Conservation (phyloP, 2,113 vertebrate genomes). For the Ailuropoda melanoleuca region DNA sequence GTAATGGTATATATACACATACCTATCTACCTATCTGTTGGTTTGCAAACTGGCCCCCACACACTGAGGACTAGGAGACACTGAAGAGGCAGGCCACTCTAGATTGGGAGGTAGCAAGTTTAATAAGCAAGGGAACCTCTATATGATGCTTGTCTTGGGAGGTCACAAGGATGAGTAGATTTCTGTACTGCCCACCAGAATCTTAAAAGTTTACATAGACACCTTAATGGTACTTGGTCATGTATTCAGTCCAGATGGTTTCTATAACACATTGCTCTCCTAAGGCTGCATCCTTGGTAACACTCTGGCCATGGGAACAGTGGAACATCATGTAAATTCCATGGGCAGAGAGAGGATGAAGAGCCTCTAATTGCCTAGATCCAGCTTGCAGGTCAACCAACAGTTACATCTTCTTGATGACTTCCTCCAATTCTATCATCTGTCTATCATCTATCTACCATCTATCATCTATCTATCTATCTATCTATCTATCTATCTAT, state of each 20-base stretch:
- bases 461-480: background rate
- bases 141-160: background rate
- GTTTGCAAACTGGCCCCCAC: background rate
- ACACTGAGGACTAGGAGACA: background rate
- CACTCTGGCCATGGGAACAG: fast-evolving
- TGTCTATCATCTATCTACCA: background rate
- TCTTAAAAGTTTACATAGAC: background rate
- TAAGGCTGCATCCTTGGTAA: background rate
- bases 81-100: background rate
- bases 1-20: background rate
- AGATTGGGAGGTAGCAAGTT: background rate
- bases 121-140: background rate
- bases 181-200: fast-evolving
- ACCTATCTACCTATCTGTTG: background rate
- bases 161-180: background rate
- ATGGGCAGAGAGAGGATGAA: background rate
- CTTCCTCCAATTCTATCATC: background rate
- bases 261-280: background rate
- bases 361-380: background rate
- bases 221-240: background rate
- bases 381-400: background rate
- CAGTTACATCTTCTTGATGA: background rate
- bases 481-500: background rate
- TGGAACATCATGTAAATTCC: background rate
- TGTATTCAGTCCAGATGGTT: background rate